Conservation (phyloP, 2,888 invertebrate species). For the Xanthostigma xanthostigma region DNA sequence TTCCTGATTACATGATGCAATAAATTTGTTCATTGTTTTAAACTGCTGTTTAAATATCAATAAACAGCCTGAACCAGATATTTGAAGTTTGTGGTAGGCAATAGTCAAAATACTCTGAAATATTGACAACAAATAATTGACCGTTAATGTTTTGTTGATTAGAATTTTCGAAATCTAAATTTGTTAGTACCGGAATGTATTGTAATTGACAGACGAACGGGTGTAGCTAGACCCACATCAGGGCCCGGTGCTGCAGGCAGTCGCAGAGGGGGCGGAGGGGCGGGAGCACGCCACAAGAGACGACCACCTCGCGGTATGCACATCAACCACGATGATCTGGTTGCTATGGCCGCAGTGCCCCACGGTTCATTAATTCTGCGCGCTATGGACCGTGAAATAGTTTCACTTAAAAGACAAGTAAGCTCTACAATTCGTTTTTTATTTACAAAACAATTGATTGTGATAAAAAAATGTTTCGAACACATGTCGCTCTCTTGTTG, state of each 20-base stretch:
- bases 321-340: constrained; percentile 93
- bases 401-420: constrained; percentile 92
- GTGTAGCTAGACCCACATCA: constrained; percentile 63
- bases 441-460: background rate
- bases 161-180: too few relatives aligned
- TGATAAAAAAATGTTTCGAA: too few relatives aligned
- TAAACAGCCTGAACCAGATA: too few relatives aligned
- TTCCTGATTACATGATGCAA: too few relatives aligned
- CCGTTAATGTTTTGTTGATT: too few relatives aligned
- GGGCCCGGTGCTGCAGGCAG: constrained; percentile 44
- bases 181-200: background rate
- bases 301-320: constrained; percentile 94
- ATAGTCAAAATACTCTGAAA: too few relatives aligned
- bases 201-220: constrained; percentile 48
- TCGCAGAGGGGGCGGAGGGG: constrained; percentile 39
- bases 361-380: constrained; percentile 75
- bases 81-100: too few relatives aligned
- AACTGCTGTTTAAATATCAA: too few relatives aligned
- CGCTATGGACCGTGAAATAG: constrained; percentile 86
- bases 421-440: constrained; percentile 31
- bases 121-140: too few relatives aligned
- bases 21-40: too few relatives aligned
- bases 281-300: constrained; percentile 47
- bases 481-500: too few relatives aligned
- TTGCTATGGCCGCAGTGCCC: constrained; percentile 64